Conservation (phyloP, 1,140 invertebrate species). For the Drosophila pachea region DNA sequence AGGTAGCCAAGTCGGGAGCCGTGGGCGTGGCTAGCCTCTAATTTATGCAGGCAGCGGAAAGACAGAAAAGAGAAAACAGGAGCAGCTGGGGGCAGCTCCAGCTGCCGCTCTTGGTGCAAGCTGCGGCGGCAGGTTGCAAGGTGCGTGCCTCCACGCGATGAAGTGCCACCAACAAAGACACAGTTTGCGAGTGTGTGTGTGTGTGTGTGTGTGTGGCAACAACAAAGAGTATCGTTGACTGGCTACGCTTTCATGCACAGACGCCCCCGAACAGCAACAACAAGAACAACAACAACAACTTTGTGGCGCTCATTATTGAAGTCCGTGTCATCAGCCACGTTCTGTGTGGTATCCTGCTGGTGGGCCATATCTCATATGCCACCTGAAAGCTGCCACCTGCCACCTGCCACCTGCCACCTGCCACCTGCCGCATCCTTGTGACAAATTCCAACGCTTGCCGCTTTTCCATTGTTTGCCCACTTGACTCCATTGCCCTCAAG, state of each 20-base stretch:
- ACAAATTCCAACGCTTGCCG: conserved; percentile 63
- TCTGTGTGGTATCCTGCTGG: conserved; percentile 24
- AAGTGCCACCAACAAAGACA: conserved; percentile 17
- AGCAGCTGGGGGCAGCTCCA: neutral
- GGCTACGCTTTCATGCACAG: conserved; percentile 58
- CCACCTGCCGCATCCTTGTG: conserved; percentile 39
- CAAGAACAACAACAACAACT: conserved; percentile 20
- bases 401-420: conserved; percentile 32
- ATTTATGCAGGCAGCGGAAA: conserved; percentile 55
- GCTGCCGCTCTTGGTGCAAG: conserved; percentile 13
- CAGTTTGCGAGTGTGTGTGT: conserved; percentile 16
- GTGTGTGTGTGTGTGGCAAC: conserved; percentile 23
- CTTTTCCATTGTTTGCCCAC: conserved; percentile 67
- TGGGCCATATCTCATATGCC: conserved; percentile 31
- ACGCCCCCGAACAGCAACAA: conserved; percentile 35
- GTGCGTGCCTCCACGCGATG: conserved; percentile 54
- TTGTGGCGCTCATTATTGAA: conserved; percentile 71
- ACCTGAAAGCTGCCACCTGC: conserved; percentile 29
- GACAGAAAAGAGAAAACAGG: conserved; percentile 21
- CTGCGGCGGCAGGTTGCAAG: conserved; percentile 13
- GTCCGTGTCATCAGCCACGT: conserved; percentile 51
- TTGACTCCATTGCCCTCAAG: conserved; percentile 74
- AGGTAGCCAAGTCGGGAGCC: conserved; percentile 29
- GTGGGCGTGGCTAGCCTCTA: conserved; percentile 32
- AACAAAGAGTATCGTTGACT: conserved; percentile 38